phyloP scores from a whole-genome alignment of 2,888 invertebrate genomes.

The Noctua fimbriata region DNA sequence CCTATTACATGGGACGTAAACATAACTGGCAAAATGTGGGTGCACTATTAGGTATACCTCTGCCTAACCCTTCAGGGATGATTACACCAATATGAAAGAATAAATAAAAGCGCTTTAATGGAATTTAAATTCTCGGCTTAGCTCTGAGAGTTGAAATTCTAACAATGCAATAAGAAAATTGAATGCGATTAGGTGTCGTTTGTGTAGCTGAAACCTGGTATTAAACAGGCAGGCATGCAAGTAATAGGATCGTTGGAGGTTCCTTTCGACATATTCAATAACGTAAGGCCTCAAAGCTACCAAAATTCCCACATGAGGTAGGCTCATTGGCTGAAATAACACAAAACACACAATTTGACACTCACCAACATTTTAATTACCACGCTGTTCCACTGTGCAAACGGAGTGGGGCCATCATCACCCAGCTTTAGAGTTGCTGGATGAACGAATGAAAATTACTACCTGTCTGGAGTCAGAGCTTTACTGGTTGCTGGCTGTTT shows the following conservation, averaged over 20 bases:
- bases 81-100: neutral
- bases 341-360: conserved; percentile 72
- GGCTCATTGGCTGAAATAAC: conserved; percentile 67
- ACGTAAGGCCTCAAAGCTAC: neutral
- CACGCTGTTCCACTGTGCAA: conserved; percentile 70
- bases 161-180: neutral
- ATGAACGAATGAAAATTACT: conserved; percentile 26
- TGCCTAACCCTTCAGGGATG: too few relatives aligned
- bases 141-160: neutral
- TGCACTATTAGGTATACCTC: too few relatives aligned
- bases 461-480: neutral
- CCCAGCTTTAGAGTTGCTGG: conserved; percentile 52
- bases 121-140: neutral
- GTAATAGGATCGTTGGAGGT: neutral
- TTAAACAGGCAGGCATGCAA: neutral
- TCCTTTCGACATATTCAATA: neutral
- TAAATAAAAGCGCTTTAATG: neutral
- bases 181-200: too few relatives aligned
- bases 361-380: conserved; percentile 76
- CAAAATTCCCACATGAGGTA: neutral
- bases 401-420: conserved; percentile 63
- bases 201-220: neutral
- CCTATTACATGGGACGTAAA: neutral
- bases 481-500: too few relatives aligned
- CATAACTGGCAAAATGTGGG: too few relatives aligned